Evolutionary conservation across 92 coral and sea anemone species (phyloP).

Genomic region (Muricea muricata): DNA sequence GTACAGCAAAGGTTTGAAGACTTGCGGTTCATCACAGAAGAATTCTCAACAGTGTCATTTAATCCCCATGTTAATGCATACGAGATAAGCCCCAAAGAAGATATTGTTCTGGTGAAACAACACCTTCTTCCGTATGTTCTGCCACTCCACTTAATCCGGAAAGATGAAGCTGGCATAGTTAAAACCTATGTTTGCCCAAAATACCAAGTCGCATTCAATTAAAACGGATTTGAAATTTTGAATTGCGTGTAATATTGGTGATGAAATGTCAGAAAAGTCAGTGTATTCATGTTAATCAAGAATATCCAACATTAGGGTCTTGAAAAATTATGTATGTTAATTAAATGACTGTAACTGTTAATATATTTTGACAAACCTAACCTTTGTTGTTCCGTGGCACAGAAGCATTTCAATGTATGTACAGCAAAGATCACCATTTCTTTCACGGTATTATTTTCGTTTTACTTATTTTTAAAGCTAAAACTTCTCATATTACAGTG

Average conservation of each 20-base stretch:
- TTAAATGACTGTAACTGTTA: neutral
- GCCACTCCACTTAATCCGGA: neutral
- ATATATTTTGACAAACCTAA: neutral
- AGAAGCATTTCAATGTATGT: too few relatives aligned
- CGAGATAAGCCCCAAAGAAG: neutral
- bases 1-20: neutral
- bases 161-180: neutral
- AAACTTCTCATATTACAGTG: neutral
- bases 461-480: too few relatives aligned
- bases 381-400: too few relatives aligned
- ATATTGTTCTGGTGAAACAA: neutral
- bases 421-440: too few relatives aligned
- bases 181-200: conserved; percentile 5
- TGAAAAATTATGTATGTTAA: neutral
- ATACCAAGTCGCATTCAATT: neutral
- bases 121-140: neutral
- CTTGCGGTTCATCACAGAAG: neutral
- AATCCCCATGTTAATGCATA: conserved; percentile 5
- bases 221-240: neutral
- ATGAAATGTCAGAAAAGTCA: too few relatives aligned
- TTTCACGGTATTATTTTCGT: too few relatives aligned
- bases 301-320: too few relatives aligned
- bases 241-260: too few relatives aligned
- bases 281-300: too few relatives aligned
- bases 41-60: neutral